Evolutionary conservation across 1,140 invertebrate genomes (phyloP).

Genomic region (Drosophila bifasciata): DNA sequence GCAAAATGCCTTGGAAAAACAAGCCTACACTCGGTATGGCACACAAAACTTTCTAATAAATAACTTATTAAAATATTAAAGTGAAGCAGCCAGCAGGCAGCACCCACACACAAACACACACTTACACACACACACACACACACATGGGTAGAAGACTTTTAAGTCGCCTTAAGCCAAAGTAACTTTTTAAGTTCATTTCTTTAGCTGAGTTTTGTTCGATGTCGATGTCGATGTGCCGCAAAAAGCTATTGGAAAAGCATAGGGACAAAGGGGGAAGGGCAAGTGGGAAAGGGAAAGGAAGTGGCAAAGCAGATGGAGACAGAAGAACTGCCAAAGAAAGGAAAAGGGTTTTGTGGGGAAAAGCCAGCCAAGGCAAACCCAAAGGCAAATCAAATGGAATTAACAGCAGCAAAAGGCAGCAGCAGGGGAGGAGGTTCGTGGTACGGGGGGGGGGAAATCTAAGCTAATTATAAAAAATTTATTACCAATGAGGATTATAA

Average conservation of each 20-base stretch:
- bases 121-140: background rate
- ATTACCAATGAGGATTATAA: too few relatives aligned
- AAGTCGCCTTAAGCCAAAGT: constrained; percentile 60
- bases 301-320: too few relatives aligned
- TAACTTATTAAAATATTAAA: constrained; percentile 69
- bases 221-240: background rate
- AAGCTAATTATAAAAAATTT: too few relatives aligned
- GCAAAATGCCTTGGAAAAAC: constrained; percentile 48
- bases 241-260: constrained; percentile 16
- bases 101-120: background rate
- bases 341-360: constrained; percentile 24
- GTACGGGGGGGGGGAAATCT: too few relatives aligned
- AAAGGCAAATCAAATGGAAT: too few relatives aligned
- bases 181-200: constrained; percentile 60
- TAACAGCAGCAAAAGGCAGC: too few relatives aligned
- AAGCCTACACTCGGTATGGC: constrained; percentile 38
- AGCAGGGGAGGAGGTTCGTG: too few relatives aligned
- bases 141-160: constrained; percentile 35
- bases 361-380: background rate
- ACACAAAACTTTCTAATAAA: constrained; percentile 67
- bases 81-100: constrained; percentile 23
- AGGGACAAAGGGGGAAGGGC: background rate
- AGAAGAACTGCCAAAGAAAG: constrained; percentile 7
- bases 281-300: background rate
- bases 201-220: constrained; percentile 19